Evolutionary conservation across 2,888 invertebrate genomes (phyloP), one percentile per base, ranked within the genome.

Genomic region (Caenorhabditis sp.): DNA sequence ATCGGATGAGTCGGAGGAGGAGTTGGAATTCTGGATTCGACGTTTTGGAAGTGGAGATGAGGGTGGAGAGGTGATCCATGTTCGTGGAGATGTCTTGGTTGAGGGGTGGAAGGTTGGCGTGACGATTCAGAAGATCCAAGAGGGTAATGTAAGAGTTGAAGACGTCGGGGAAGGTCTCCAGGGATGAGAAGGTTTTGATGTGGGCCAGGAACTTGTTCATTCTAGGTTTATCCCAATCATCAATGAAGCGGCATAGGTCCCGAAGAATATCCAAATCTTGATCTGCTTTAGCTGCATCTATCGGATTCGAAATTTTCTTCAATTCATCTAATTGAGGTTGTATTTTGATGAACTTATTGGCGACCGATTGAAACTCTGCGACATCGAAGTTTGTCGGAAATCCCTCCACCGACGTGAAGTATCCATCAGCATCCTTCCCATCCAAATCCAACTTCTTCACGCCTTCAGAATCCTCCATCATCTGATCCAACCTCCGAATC

Each of bases 121-220:
- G n/a, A 5, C 7, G 19, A 6, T 49, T 19, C 0, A 49, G n/a
- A 4, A 49, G 49, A 49, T 22, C 6, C n/a, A 49, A 6, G 19
- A 49, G 1, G 49, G 49, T 49, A 7, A 8, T n/a, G 49, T 49
- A 49, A 7, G 49, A 8, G 0, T 49, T 19, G 49, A 49, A 22
- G 49, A 19, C 19, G n/a, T n/a, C 19, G 49, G 49, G 49, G 49
- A 49, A 49, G 49, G 49, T 49, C 10, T 49, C 49, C 49, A 49
- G 19, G 19, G n/a, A 22, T 3, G 49, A 6, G 22, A 19, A n/a
- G n/a, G 7, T 7, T 49, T 19, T 0, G 1, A 49, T 19, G 1
- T 49, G 7, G 2, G n/a, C 19, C 19, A 19, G 4, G 2, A 49
- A 49, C 10, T 38, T 38, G n/a, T n/a, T n/a, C n/a, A n/a, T 38